Conservation (phyloP, 2,888 invertebrate genomes). For the Orchesellides sinensis region DNA sequence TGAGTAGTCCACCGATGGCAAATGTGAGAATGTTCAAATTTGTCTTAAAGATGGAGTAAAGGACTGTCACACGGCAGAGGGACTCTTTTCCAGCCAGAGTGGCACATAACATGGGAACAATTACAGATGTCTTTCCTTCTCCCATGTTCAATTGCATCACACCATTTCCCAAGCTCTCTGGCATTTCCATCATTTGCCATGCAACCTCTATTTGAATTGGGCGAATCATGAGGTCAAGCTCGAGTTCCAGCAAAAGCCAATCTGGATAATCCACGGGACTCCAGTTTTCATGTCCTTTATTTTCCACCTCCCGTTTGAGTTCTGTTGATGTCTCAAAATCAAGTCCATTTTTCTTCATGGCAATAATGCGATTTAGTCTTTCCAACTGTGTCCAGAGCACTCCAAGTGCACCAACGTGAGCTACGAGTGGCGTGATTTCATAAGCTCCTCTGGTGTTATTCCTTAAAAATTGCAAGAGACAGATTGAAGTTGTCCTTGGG, state of each 20-base stretch:
- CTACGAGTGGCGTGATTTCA: not conserved
- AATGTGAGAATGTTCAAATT: slow-evolving; percentile 47
- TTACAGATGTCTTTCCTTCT: slow-evolving; percentile 70
- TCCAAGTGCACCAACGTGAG: slow-evolving; percentile 4
- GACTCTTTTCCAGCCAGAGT: slow-evolving; percentile 31
- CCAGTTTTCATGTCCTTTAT: slow-evolving; percentile 55
- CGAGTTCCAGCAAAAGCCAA: slow-evolving; percentile 70
- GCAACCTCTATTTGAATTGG: slow-evolving; percentile 63
- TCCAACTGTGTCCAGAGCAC: slow-evolving; percentile 5
- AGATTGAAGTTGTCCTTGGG: not conserved
- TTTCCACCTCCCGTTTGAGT: slow-evolving; percentile 23
- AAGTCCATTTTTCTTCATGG: not conserved
- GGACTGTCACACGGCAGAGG: slow-evolving; percentile 66
- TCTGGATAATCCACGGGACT: slow-evolving; percentile 54
- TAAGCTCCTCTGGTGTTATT: no score
- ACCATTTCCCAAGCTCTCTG: slow-evolving; percentile 40
- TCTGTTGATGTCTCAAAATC: not conserved
- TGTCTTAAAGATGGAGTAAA: slow-evolving; percentile 64
- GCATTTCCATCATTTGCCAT: slow-evolving; percentile 54
- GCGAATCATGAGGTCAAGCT: slow-evolving; percentile 64
- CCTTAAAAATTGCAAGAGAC: not conserved
- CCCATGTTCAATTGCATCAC: slow-evolving; percentile 71
- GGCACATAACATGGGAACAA: slow-evolving; percentile 63
- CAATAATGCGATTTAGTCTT: not conserved
- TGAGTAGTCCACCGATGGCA: slow-evolving; percentile 63